Percentiles rank a stretch among this genome's conserved stretches.
Conservation (phyloP, 2,113 vertebrate genomes). For the Lanius ludovicianus region DNA sequence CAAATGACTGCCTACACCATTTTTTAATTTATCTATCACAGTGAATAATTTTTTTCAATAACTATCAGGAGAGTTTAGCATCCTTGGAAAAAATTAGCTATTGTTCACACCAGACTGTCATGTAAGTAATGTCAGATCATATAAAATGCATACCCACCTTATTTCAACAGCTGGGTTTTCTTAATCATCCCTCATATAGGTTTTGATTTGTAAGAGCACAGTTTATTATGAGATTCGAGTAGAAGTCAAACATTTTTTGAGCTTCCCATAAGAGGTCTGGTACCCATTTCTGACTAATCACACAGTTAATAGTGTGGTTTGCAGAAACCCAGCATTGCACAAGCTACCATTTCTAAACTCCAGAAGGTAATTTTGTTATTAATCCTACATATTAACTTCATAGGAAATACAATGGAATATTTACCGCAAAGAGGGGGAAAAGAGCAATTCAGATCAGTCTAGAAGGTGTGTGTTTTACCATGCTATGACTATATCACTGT, state of each 20-base stretch:
- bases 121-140: neutral
- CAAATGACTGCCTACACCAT: conserved; percentile 25
- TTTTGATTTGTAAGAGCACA: neutral
- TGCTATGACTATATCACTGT: neutral
- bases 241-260: neutral
- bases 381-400: neutral
- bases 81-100: conserved; percentile 1
- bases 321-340: neutral
- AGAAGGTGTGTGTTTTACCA: neutral
- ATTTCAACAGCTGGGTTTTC: neutral
- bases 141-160: neutral
- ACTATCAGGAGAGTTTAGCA: neutral
- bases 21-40: conserved; percentile 38
- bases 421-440: accelerated
- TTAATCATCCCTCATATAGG: neutral
- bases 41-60: conserved; percentile 41
- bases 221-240: neutral
- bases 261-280: neutral
- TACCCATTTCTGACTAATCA: neutral
- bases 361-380: neutral
- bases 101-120: neutral
- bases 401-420: neutral
- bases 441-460: neutral
- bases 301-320: neutral
- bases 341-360: neutral